Base-by-base conservation (phyloP, 2,888 invertebrate genomes). In the Platycnemis pennipes region DNA sequence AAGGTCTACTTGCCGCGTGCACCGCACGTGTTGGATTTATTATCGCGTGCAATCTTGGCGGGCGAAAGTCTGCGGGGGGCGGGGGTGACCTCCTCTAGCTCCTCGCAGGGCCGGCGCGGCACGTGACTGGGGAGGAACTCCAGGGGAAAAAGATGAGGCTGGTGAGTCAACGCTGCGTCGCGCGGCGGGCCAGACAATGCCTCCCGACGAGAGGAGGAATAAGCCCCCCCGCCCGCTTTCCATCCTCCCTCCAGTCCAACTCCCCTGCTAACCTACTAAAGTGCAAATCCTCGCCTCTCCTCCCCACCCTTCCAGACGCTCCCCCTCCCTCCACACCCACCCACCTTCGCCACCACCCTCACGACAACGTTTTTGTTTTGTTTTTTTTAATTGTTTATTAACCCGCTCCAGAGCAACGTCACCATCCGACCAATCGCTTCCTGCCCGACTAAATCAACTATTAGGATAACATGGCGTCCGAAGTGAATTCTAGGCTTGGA, bases 21-120 rank as follows among this genome's bases (percentile, higher is more conserved):
- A 44, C n/a, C 44, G 44, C 91, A 91, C 91, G 91, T 91, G 91
- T 56, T 63, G 91, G 56, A 69, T 91, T 91, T 91, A 91, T 91
- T 91, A 91, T 91, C 91, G 63, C 91, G 44, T 91, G 91, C 91
- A 91, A 91, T 91, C 91, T 91, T 91, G 63, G 91, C 91, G 91
- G 44, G 26, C 91, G 91, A 91, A 91, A 91, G 56, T 56, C 91
- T 69, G 91, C n/a, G n/a, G n/a, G 88, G 45, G 31, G 88, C 45
- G 88, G 37, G 53, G n/a, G 56, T 56, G 42, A 31, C 26, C 26
- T 77, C 77, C 22, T 56, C 56, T 63, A 11, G 8, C 16, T 49
- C 16, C 16, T 49, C 49, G 49, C 19, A 22, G 26, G 63, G 63
- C n/a, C n/a, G 77, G 45, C 31, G 26, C 31, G 88, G 31, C 88